These are phyloP conservation scores for Crotalus viridis DNA, from an alignment of 2,113 vertebrate genomes.

Conservation along the genomic window DNA sequence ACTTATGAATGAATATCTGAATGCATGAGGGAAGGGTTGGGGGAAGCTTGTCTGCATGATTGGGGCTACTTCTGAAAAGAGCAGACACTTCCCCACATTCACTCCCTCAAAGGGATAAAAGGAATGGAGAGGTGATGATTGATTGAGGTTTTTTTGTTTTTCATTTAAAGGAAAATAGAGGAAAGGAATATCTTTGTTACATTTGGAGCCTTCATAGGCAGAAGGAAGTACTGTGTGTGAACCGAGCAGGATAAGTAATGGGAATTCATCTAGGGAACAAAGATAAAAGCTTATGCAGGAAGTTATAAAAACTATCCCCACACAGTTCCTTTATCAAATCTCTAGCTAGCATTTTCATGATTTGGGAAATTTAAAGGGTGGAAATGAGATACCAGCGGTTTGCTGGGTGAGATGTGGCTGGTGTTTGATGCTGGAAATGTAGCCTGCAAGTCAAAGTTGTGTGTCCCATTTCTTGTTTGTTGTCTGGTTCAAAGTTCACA, in stretches of 20 bases:
- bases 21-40: not conserved
- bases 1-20: not conserved
- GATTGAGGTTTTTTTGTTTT: not conserved
- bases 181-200: not conserved
- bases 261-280: not conserved
- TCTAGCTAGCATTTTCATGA: not conserved
- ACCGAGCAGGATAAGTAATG: not conserved
- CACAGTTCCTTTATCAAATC: not conserved
- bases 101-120: not conserved
- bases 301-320: not conserved
- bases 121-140: not conserved
- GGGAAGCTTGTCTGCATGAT: not conserved
- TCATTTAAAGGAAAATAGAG: not conserved
- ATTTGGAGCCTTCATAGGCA: not conserved
- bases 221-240: not conserved
- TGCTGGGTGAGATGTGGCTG: not conserved
- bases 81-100: not conserved
- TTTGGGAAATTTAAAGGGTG: not conserved
- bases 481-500: not conserved
- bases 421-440: not conserved
- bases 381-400: not conserved
- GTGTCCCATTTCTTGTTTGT: not conserved
- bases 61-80: not conserved
- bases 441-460: too few species aligned
- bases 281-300: not conserved